Evolutionary conservation across 2,797 vertebrate species (phyloP).

Genomic region (Parauchenoglanis punctatus): DNA sequence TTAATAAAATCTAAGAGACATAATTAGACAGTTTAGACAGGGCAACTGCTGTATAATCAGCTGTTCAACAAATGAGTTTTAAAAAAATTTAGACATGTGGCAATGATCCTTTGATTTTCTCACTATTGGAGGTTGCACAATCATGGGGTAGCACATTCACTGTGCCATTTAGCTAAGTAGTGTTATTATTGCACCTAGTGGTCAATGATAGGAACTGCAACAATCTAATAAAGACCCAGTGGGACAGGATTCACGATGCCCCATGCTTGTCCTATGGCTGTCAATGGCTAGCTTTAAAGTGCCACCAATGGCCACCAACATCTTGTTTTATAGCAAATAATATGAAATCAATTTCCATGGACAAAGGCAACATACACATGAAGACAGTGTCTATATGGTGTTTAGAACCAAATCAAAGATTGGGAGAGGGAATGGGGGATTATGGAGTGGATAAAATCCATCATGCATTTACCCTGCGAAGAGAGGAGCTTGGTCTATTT

Average conservation of each 20-base stretch:
- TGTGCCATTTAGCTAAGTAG: background rate
- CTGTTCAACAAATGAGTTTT: background rate
- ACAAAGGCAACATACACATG: background rate
- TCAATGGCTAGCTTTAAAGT: background rate
- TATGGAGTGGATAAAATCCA: background rate
- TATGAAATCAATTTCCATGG: background rate
- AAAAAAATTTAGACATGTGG: background rate
- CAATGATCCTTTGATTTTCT: background rate
- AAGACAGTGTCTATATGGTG: background rate
- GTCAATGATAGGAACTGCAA: background rate
- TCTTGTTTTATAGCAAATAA: background rate
- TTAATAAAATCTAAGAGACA: background rate
- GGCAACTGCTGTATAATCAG: background rate
- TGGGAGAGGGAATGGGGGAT: background rate
- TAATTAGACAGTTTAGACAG: background rate
- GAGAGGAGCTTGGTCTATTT: background rate
- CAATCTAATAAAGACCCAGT: background rate
- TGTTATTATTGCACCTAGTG: background rate
- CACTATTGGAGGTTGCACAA: background rate
- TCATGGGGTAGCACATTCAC: background rate
- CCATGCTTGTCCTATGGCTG: too few relatives aligned
- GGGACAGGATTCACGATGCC: background rate
- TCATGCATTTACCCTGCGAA: background rate
- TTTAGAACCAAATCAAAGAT: background rate
- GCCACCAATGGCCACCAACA: background rate